Base-by-base conservation (phyloP, 2,888 invertebrate species). In the Lacanobia oleracea region DNA sequence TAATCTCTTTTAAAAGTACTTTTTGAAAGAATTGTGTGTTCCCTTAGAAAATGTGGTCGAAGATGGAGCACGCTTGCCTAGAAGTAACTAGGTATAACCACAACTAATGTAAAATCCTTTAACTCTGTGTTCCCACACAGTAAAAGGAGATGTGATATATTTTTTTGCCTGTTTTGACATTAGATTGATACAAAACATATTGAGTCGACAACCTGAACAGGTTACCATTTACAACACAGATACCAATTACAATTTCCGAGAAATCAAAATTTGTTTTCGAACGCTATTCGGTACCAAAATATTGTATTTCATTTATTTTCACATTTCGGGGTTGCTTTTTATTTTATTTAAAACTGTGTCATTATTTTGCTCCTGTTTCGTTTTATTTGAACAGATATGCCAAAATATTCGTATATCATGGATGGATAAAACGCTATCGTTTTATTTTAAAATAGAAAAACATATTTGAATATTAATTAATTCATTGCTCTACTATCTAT, bases 381-480 rank as follows among this genome's bases (percentile, higher is more conserved):
- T 50, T 67, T 56, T 37, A 43, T 72, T 75, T 43, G 21, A 74
- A 73, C 37, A 54, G 7, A 48, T 37, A 43, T 1, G 27, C 1
- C 8, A 48, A 72, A 18, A 37, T 75, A 64, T 75, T 56, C 16
- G 63, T 48, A 40, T 48, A 62, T 74, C 37, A 27, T 57, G 8
- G 1, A n/a, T 27, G 6, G 10, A 18, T 18, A 51, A 43, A 21
- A 45, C 14, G 1, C 23, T 23, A 2, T 12, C 23, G 10, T 48
- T 37, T 10, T 2, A 0, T 16, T 37, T 51, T 51, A 6, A 7
- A 33, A 33, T 57, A 43, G 43, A 43, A 43, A 9, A 43, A 9
- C 43, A 12, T 27, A 27, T 43, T 43, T 33, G 4, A 33, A 33
- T 33, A 33, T 33, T 33, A 27, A 27, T 27, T 27, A 27, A 27